A percentile compares a stretch with the other conserved stretches of the same genome.
Evolutionary conservation across 1,140 invertebrate genomes (phyloP).

Genomic region (Tenebrio molitor): DNA sequence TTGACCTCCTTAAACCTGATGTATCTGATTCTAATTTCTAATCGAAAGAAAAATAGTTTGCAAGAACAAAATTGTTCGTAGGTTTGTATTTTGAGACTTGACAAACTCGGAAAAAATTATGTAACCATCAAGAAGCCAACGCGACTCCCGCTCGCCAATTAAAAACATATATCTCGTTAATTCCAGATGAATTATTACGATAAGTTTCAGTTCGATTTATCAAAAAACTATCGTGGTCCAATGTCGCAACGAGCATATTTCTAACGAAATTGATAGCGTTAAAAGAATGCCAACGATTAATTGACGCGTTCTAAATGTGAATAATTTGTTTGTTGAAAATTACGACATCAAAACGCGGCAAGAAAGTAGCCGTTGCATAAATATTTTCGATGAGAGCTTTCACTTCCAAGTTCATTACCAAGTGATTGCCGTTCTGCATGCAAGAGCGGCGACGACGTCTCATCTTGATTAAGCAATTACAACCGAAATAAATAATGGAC

Average conservation of each 20-base stretch:
- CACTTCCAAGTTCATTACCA: constrained; percentile 38
- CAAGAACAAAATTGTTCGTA: no score
- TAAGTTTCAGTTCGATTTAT: neutral
- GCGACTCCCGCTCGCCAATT: no score
- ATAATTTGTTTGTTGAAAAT: constrained; percentile 13
- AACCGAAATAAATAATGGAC: neutral
- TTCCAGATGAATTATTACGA: neutral
- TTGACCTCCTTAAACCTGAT: no score
- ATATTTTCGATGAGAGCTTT: constrained; percentile 33
- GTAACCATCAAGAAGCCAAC: no score
- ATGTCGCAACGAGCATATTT: neutral
- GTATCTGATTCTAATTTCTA: no score
- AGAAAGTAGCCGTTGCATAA: constrained; percentile 27
- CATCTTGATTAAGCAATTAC: constrained; percentile 23
- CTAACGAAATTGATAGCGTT: neutral
- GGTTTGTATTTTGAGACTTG: no score
- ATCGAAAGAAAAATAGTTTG: no score
- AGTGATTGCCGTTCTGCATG: constrained; percentile 22
- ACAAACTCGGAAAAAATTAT: no score
- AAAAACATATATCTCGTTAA: neutral
- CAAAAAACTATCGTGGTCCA: neutral
- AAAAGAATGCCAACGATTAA: neutral
- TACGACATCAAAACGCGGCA: constrained; percentile 22
- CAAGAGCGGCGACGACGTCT: neutral
- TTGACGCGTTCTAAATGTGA: neutral